Evolutionary conservation across 2,113 vertebrate species (phyloP), one percentile per base, ranked within the genome.

Genomic region (Pardalotus punctatus): DNA sequence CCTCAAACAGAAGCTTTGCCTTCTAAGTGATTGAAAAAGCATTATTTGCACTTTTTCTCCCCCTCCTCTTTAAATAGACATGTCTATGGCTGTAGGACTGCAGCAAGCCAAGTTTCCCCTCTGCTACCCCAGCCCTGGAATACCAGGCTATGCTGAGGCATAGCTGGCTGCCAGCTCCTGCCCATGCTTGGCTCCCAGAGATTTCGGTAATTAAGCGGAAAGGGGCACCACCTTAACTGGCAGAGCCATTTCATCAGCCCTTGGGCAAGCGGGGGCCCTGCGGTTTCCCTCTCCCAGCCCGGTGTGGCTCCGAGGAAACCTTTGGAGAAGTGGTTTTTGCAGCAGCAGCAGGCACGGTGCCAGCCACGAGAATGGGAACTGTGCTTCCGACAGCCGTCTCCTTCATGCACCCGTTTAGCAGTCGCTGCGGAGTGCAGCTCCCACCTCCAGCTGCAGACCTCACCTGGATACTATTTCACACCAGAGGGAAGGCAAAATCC

Each of bases 321-420:
- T 90, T 65, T 92, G 79, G 94, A 94, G 96, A 96, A 96, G 93
- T 72, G 66, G 28, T 27, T 88, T 65, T 6, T 73, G 53, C 76
- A 90, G 76, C 80, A 90, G 82, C 45, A 10, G n/a, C 0, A 0
- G 66, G 62, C 58, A 33, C 2, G 4, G 29, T 25, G 71, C 79
- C 71, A 79, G 82, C 66, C 83, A 23, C 1, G 0, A 64, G 74
- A 86, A 38, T 2, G 6, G 79, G 71, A 96, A 82, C 80, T 36
- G 62, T 1, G 12, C 71, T 88, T 69, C 45, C 2, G 0, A 45
- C 76, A 86, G 19, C 57, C 27, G 3, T 17, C 40, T 62, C 11
- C 51, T 78, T 27, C 70, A 6, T 1, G 9, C 38, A 21, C 20
- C 38, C 58, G 2, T 64, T 56, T 13, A 40, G 43, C 57, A 3